phyloP scores from a whole-genome alignment of 2,888 invertebrate genomes.

The Auanema sp. region DNA sequence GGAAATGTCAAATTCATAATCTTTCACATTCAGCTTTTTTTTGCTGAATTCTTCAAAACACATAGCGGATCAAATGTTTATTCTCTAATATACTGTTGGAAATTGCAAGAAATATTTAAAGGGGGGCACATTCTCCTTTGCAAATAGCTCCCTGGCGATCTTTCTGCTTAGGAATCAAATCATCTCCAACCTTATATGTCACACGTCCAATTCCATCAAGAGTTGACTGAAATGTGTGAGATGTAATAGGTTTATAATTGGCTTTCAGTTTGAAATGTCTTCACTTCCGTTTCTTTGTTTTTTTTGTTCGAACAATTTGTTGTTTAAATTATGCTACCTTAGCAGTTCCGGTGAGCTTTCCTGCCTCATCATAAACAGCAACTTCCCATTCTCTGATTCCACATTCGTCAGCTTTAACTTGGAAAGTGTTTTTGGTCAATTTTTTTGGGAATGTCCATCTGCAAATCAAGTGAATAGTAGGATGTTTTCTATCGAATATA shows the following conservation, averaged over 20 bases:
- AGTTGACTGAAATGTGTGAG: conserved; percentile 20
- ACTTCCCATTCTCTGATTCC: conserved; percentile 55
- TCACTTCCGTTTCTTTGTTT: background rate
- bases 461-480: background rate
- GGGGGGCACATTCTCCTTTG: conserved; percentile 60
- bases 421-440: conserved; percentile 55
- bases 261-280: background rate
- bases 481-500: conserved; percentile 21
- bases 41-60: too few species aligned
- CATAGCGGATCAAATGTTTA: too few species aligned
- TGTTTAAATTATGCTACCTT: conserved; percentile 22
- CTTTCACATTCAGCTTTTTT: too few species aligned
- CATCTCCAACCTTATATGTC: conserved; percentile 51
- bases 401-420: conserved; percentile 60
- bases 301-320: background rate
- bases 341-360: conserved; percentile 33
- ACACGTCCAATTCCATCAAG: conserved; percentile 30
- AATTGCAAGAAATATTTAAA: conserved; percentile 20
- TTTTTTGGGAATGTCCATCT: conserved; percentile 59
- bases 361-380: conserved; percentile 48
- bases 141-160: conserved; percentile 62
- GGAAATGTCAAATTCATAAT: too few species aligned
- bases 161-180: conserved; percentile 51
- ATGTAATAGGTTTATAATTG: background rate
- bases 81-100: too few species aligned